A percentile compares a stretch with the other conserved stretches of the same genome.
These are phyloP conservation scores for Acronicta alni DNA, from an alignment of 2,888 invertebrate species.

Conservation along the genomic window DNA sequence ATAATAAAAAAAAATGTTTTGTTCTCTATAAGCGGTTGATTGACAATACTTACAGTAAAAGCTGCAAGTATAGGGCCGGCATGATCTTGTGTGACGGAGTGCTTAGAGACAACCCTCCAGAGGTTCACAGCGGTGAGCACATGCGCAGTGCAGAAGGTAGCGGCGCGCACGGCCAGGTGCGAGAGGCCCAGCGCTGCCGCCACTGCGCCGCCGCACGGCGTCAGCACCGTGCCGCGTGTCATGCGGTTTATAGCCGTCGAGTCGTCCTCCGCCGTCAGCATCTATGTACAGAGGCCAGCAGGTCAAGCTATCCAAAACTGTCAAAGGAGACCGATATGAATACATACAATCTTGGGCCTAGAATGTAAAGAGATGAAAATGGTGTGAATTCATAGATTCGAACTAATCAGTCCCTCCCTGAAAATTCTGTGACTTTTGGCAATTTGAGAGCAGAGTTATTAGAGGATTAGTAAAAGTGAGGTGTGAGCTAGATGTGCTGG, in stretches of 20 bases:
- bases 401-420: too few species aligned
- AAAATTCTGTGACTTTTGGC: too few species aligned
- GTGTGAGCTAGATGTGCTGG: too few species aligned
- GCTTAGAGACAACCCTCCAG: conserved; percentile 70
- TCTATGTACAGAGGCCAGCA: too few species aligned
- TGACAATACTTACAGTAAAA: conserved; percentile 64
- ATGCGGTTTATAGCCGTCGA: conserved; percentile 76
- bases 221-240: conserved; percentile 75
- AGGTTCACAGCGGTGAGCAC: conserved; percentile 67
- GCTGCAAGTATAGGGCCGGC: conserved; percentile 60
- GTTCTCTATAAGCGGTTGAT: neutral
- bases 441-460: too few species aligned
- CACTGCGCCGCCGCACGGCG: conserved; percentile 66
- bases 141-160: conserved; percentile 81
- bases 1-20: neutral
- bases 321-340: too few species aligned
- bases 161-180: conserved; percentile 74
- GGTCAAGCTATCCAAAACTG: too few species aligned
- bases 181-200: conserved; percentile 68
- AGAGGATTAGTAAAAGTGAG: too few species aligned
- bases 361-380: too few species aligned
- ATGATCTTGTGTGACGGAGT: conserved; percentile 65
- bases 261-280: conserved; percentile 83
- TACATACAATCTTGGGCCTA: too few species aligned
- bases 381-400: too few species aligned